Evolutionary conservation across 2,113 vertebrate genomes (phyloP).

Genomic region (Sphyrna mokarran): DNA sequence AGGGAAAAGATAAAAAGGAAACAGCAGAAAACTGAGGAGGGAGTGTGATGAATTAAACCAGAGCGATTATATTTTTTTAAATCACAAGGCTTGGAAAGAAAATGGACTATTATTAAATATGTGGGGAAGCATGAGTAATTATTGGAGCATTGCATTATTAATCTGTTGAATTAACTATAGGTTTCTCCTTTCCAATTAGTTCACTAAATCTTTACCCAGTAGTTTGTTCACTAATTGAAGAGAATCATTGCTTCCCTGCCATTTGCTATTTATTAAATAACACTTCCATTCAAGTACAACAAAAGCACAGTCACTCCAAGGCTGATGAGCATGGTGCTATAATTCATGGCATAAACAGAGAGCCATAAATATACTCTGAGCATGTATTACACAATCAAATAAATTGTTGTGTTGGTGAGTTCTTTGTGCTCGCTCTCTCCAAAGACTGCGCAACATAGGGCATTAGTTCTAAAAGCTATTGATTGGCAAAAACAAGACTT

Average conservation of each 20-base stretch:
- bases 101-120: neutral
- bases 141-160: conserved; percentile 3
- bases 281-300: neutral
- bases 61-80: neutral
- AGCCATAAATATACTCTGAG: conserved; percentile 18
- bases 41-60: neutral
- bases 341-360: conserved; percentile 38
- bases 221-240: conserved; percentile 23
- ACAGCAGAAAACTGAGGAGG: neutral
- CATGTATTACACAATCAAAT: conserved; percentile 10
- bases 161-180: conserved; percentile 20
- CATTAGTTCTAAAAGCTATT: conserved; percentile 75
- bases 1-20: neutral
- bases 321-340: neutral
- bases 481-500: conserved; percentile 64
- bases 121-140: neutral
- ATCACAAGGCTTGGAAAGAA: neutral
- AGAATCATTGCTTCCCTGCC: conserved; percentile 1
- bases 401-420: conserved; percentile 32
- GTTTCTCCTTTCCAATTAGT: conserved; percentile 15
- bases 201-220: neutral
- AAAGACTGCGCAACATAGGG: conserved; percentile 44
- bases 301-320: neutral
- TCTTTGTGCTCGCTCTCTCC: conserved; percentile 34
- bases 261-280: conserved; percentile 29